phyloP scores from a whole-genome alignment of 2,888 invertebrate species.

The Hedya salicella region DNA sequence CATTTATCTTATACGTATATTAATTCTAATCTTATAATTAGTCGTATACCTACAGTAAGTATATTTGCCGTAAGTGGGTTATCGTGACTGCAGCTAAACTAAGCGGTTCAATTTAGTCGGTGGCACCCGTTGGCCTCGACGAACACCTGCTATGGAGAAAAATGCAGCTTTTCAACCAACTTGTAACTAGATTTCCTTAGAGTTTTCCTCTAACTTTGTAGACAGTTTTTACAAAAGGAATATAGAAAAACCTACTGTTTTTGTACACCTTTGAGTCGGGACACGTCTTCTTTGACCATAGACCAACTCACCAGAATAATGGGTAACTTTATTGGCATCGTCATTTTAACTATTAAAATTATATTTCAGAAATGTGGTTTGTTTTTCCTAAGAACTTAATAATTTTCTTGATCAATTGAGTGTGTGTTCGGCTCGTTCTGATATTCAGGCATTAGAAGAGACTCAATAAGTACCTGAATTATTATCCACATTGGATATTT shows the following conservation, averaged over 20 bases:
- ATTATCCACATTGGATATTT: too few relatives aligned
- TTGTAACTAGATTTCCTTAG: conserved; percentile 20
- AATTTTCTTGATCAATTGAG: too few relatives aligned
- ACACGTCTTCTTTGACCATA: too few relatives aligned
- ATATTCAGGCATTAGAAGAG: too few relatives aligned
- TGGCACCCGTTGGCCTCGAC: conserved; percentile 35
- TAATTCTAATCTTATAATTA: conserved; percentile 10
- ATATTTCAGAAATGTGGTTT: too few relatives aligned
- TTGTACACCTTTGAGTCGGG: too few relatives aligned
- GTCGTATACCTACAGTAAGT: not conserved
- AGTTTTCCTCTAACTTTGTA: conserved; percentile 29
- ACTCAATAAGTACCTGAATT: too few relatives aligned
- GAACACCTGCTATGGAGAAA: conserved; percentile 32
- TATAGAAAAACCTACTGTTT: not conserved
- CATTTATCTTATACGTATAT: not conserved
- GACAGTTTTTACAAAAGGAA: not conserved
- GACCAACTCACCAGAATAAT: too few relatives aligned
- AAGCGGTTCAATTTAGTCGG: conserved; percentile 12
- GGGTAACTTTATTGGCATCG: too few relatives aligned
- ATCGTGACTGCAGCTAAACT: conserved; percentile 10
- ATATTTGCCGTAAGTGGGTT: conserved; percentile 19
- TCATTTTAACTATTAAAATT: too few relatives aligned
- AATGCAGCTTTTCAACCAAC: conserved; percentile 34
- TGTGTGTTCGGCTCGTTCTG: too few relatives aligned
- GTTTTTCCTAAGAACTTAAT: too few relatives aligned